Evolutionary conservation across 2,888 invertebrate genomes (phyloP), one percentile per base, ranked within the genome.

Genomic region (Lochmaea capreae): DNA sequence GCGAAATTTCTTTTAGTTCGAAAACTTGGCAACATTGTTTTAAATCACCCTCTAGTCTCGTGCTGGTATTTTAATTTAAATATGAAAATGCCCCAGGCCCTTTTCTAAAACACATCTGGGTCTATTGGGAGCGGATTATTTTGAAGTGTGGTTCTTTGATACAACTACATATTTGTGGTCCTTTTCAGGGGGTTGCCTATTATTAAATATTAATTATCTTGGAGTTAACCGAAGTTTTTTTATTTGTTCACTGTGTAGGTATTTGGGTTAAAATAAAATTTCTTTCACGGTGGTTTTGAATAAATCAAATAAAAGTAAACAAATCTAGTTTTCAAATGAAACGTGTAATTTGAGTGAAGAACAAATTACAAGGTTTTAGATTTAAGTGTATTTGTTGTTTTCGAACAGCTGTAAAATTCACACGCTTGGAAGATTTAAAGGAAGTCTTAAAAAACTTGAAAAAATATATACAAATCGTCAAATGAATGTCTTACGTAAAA

Each of bases 101-200:
- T 65, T 71, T 71, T 71, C 33, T 58, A 71, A 65, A 65, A 71
- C 65, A 58, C 70, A 71, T 71, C 70, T 71, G 70, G 70, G 65
- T 65, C n/a, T 26, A 71, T 71, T 71, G 70, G 57, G 12, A 42
- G 16, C 14, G 65, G 70, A 71, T 71, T 71, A 71, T 46, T 63
- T 65, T 65, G 43, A 65, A 71, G 65, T 65, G 58, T 26, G 26
- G 16, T 62, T 68, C 43, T 52, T 67, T 58, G 26, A 58, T 58
- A 18, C 61, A 62, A 69, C 52, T 69, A 54, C 22, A 69, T 69
- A 54, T 63, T 70, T 63, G 70, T 22, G 70, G 70, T 63, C 18
- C 4, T 18, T 22, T 65, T 22, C 26, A 65, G n/a, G n/a, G 43
- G 18, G 8, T 39, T 59, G 39, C 14, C 59, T 8, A 33, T 39